Evolutionary conservation across 2,888 invertebrate genomes (phyloP), one percentile per base, ranked within the genome.

Genomic region (Acrobasis suavella): DNA sequence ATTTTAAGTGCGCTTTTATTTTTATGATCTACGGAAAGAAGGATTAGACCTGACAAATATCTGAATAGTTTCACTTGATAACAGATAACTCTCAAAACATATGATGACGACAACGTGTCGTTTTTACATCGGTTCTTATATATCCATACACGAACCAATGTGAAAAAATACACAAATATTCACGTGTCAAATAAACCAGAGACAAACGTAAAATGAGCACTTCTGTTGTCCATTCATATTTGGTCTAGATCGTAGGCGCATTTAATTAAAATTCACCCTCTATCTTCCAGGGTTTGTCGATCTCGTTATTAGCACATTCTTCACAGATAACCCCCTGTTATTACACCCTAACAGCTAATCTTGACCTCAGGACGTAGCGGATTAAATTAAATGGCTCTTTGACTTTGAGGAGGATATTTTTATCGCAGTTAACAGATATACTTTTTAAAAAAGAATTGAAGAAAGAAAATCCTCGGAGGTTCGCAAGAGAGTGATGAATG

Each of bases 201-300:
- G 50, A 50, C 50, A 50, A 50, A 10, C 9, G 17, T 32, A 2
- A 22, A 22, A 7, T 17, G 32, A 15, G 6, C 12, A 14, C 16
- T 1, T 55, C 39, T 12, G 12, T 10, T 1, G 38, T 55, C 55
- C 38, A 55, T 55, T 38, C 2, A 3, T 39, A 16, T 0, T 56
- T 42, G 9, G 22, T 56, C 56, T 15, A 86, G 86, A 84, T 85
- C 83, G 80, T 81, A 82, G 84, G 82, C 84, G 85, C 85, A 86
- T 91, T 91, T 91, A 91, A 91, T 91, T 91, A 91, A 91, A 91
- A 88, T 87, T 85, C 87, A 86, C 89, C 91, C 91, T 83, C 83
- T 85, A 83, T 85, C 85, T 83, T 81, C 77, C 78, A 75, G 82
- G 83, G 83, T 82, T 87, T 85, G 81, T 78, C 83, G 85, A 83